A percentile compares a stretch with the other conserved stretches of the same genome.
Evolutionary conservation across 2,888 invertebrate genomes (phyloP).

Genomic region (Chelonus formosanus): DNA sequence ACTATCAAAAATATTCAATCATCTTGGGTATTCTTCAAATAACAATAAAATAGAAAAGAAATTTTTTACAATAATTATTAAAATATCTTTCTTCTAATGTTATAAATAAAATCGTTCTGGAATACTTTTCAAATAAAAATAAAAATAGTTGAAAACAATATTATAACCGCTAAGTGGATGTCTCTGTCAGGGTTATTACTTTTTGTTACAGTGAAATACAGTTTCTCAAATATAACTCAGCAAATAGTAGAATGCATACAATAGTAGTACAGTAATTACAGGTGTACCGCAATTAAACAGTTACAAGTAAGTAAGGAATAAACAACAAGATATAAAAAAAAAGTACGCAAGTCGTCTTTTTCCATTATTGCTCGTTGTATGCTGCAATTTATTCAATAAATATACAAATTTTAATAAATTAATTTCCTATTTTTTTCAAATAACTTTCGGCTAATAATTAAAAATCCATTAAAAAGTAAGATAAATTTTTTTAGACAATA

Average conservation of each 20-base stretch:
- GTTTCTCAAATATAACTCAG: conserved; percentile 63
- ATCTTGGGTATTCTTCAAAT: no score
- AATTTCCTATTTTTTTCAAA: no score
- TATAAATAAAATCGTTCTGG: no score
- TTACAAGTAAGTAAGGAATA: conserved; percentile 54
- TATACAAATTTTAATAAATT: conserved; percentile 9
- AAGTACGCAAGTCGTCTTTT: conserved; percentile 57
- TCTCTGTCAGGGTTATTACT: conserved; percentile 62
- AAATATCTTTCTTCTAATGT: no score
- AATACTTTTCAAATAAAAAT: background rate
- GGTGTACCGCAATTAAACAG: conserved; percentile 62
- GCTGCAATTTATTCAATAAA: conserved; percentile 24
- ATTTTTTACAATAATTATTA: background rate
- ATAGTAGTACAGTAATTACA: conserved; percentile 32
- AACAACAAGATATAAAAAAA: conserved; percentile 23
- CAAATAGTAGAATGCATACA: conserved; percentile 57
- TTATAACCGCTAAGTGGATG: conserved; percentile 57
- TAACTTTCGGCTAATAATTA: conserved; percentile 8
- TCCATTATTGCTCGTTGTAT: conserved; percentile 58
- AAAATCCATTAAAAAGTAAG: conserved; percentile 5
- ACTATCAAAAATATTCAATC: conserved; percentile 13
- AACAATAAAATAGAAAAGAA: background rate
- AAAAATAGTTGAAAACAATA: conserved; percentile 22
- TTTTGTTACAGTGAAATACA: conserved; percentile 64
- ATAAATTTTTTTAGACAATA: no score